Conservation (phyloP, 2,888 invertebrate species). For the Stenodera caucasica region DNA sequence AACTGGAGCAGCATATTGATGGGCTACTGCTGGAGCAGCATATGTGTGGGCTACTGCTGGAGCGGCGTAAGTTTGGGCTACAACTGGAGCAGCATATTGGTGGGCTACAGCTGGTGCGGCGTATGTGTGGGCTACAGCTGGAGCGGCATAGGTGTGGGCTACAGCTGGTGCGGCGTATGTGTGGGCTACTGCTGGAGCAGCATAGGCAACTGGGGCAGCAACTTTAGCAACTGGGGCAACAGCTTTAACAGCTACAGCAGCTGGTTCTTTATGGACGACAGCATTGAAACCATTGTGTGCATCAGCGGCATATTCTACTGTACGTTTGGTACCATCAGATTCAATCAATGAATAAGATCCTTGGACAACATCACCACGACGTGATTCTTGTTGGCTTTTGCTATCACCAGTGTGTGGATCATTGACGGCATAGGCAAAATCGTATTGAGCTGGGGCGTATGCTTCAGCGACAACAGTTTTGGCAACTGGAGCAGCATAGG, state of each 20-base stretch:
- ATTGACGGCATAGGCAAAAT: slow-evolving; percentile 56
- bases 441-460: slow-evolving; percentile 56
- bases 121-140: slow-evolving; percentile 28
- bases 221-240: slow-evolving; percentile 42
- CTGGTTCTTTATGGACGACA: slow-evolving; percentile 57
- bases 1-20: slow-evolving; percentile 23
- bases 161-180: slow-evolving; percentile 25
- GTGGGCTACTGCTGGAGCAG: slow-evolving; percentile 27
- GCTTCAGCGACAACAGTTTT: slow-evolving; percentile 54
- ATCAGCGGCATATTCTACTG: slow-evolving; percentile 59
- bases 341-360: slow-evolving; percentile 59
- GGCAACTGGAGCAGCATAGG: slow-evolving; percentile 42
- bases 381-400: slow-evolving; percentile 58
- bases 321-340: slow-evolving; percentile 57
- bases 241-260: slow-evolving; percentile 44
- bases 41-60: slow-evolving; percentile 20
- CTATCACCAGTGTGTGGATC: slow-evolving; percentile 57
- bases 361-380: slow-evolving; percentile 58
- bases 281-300: slow-evolving; percentile 59
- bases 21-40: slow-evolving; percentile 23
- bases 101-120: slow-evolving; percentile 34
- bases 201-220: slow-evolving; percentile 25
- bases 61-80: background rate
- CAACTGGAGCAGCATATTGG: slow-evolving; percentile 22
- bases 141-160: slow-evolving; percentile 28